Percentiles rank a stretch among this genome's conserved stretches.
These are phyloP conservation scores for Gymnarchus niloticus DNA, from an alignment of 2,113 vertebrate species.

Conservation along the genomic window DNA sequence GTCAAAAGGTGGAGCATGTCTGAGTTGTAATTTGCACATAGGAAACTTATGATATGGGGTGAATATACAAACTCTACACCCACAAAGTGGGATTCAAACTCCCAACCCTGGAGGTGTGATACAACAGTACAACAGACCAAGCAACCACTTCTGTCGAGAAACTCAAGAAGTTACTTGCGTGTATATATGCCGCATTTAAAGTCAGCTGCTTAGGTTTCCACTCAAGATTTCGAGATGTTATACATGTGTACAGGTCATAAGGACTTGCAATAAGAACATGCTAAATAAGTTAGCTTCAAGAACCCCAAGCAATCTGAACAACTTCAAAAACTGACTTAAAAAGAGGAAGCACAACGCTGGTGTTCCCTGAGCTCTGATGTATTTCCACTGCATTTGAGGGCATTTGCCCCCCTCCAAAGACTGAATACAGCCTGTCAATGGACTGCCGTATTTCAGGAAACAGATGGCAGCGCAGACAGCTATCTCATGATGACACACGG, in stretches of 20 bases:
- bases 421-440: not conserved
- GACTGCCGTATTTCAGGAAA: slow-evolving; percentile 3
- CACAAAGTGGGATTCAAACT: not conserved
- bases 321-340: not conserved
- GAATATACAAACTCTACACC: no score
- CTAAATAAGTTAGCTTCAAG: not conserved
- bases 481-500: slow-evolving; percentile 3
- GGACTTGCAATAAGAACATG: not conserved
- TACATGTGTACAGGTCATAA: not conserved
- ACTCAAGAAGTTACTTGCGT: not conserved
- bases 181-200: not conserved
- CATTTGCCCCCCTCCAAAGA: not conserved
- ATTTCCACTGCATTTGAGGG: not conserved
- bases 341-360: not conserved
- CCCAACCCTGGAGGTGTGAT: not conserved
- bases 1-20: not conserved
- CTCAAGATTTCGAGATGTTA: not conserved
- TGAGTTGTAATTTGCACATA: no score
- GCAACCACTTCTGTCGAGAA: not conserved
- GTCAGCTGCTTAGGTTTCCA: not conserved
- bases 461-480: slow-evolving; percentile 1
- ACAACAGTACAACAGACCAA: not conserved
- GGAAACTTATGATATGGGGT: no score
- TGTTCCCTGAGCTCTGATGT: not conserved
- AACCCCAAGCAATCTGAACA: not conserved